Evolutionary conservation across 2,113 vertebrate genomes (phyloP).

Genomic region (Phrynocephalus versicolor): DNA sequence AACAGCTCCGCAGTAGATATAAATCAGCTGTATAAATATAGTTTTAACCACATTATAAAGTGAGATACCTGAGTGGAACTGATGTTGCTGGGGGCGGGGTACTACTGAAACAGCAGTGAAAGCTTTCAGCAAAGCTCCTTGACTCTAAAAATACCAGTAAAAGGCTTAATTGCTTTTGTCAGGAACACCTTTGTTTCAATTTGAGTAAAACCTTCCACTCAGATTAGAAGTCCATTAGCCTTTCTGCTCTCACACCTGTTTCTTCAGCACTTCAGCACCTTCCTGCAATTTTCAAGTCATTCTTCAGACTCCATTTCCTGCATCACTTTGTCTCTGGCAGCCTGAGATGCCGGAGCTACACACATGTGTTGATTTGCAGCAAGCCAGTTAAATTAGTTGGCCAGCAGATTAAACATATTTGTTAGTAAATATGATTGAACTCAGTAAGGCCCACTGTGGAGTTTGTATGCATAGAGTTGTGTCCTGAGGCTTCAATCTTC

Average conservation of each 20-base stretch:
- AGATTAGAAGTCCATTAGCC: conserved; percentile 61
- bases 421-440: too few species aligned
- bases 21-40: conserved; percentile 36
- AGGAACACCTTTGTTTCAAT: conserved; percentile 62
- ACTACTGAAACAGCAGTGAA: conserved; percentile 33
- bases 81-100: not conserved
- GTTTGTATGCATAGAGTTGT: not conserved
- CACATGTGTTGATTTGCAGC: not conserved
- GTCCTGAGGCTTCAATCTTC: not conserved
- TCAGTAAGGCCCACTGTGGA: too few species aligned
- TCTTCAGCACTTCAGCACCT: conserved; percentile 13
- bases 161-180: conserved; percentile 61
- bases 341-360: not conserved
- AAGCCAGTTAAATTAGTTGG: not conserved
- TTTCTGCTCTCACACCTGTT: conserved; percentile 41
- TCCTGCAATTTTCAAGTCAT: conserved; percentile 1
- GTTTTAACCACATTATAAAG: conserved; percentile 46
- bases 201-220: conserved; percentile 58
- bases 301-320: conserved; percentile 26
- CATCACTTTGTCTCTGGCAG: conserved; percentile 23
- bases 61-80: conserved; percentile 24
- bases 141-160: conserved; percentile 49
- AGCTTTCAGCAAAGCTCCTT: conserved; percentile 38
- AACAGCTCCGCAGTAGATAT: conserved; percentile 45
- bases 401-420: not conserved